Evolutionary conservation across 2,113 vertebrate genomes (phyloP).

Genomic region (Sorex fumeus): DNA sequence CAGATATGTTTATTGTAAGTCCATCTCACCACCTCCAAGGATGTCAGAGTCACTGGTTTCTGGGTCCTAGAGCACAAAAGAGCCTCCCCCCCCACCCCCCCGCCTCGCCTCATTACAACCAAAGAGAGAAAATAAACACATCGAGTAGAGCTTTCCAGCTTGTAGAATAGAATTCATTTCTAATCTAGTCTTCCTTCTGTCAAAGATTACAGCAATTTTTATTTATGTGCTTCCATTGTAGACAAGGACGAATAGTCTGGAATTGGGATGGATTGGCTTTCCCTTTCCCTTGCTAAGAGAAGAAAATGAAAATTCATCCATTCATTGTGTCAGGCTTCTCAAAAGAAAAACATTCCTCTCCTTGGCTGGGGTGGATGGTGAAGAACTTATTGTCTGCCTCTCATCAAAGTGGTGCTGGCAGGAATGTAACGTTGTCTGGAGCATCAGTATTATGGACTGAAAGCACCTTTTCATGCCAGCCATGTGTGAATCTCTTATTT

Average conservation of each 20-base stretch:
- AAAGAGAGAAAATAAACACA: background rate
- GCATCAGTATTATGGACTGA: background rate
- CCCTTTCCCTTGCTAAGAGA: background rate
- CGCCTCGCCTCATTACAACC: background rate
- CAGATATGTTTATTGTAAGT: background rate
- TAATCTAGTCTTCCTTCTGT: background rate
- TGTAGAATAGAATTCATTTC: background rate
- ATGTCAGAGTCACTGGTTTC: background rate
- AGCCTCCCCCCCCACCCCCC: too few relatives aligned
- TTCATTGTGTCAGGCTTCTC: background rate
- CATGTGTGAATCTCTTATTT: background rate
- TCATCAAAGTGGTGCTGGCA: background rate
- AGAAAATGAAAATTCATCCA: background rate
- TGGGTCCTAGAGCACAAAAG: background rate
- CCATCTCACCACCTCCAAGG: background rate
- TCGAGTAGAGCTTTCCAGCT: background rate
- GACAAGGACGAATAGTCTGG: background rate
- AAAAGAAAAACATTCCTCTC: background rate
- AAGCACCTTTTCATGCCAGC: background rate
- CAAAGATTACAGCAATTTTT: background rate
- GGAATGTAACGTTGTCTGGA: accelerated
- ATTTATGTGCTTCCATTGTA: background rate
- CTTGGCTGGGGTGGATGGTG: background rate
- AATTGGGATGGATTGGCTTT: background rate
- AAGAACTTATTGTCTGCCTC: background rate